These are phyloP conservation scores for Drosophila fuyamai DNA, from an alignment of 1,140 invertebrate species.

Conservation along the genomic window DNA sequence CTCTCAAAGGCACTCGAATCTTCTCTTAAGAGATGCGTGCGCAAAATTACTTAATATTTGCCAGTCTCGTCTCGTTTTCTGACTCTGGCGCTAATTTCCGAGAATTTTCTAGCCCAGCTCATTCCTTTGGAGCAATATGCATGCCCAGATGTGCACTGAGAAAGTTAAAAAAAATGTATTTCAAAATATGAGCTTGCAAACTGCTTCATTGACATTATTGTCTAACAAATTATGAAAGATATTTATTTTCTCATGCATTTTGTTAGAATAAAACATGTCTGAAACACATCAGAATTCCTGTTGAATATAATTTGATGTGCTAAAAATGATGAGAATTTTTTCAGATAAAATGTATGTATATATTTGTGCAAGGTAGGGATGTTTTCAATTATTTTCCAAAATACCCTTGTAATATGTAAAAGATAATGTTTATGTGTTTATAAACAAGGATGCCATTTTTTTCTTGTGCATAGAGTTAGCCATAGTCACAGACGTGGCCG, in stretches of 20 bases:
- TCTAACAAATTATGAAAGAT: no score
- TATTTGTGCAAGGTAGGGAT: no score
- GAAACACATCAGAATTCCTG: no score
- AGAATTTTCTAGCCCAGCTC: constrained; percentile 35
- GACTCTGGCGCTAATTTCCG: constrained; percentile 39
- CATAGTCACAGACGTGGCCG: constrained; percentile 27
- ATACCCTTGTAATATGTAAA: no score
- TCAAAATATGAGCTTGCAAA: no score
- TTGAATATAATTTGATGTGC: no score
- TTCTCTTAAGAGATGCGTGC: constrained; percentile 41
- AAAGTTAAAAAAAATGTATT: neutral
- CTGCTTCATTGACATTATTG: neutral
- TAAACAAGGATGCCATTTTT: neutral
- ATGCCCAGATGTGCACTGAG: constrained; percentile 10
- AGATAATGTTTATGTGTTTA: no score
- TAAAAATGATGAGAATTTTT: no score
- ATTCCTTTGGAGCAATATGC: constrained; percentile 38
- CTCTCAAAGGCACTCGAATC: constrained; percentile 21
- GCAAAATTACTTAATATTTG: constrained; percentile 57
- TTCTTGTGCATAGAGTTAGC: constrained; percentile 7
- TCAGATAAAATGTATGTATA: no score
- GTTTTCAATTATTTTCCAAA: no score
- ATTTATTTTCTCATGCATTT: no score
- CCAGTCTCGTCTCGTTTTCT: constrained; percentile 33
- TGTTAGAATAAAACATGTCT: no score